Conservation (phyloP, 2,888 invertebrate genomes). For the Xestia xanthographa region DNA sequence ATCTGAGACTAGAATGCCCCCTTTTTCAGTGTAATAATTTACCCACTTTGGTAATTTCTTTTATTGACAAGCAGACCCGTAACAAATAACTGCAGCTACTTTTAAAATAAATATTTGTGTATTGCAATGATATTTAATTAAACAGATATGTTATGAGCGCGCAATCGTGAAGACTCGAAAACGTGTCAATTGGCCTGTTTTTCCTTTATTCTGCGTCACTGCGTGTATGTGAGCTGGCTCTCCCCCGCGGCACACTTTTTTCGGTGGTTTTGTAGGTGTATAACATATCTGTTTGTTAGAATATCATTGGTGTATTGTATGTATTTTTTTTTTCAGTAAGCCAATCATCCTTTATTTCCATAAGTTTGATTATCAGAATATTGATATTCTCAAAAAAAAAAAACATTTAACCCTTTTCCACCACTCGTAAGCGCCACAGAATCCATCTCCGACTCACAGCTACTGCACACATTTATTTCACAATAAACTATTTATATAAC, state of each 20-base stretch:
- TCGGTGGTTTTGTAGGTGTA: no score
- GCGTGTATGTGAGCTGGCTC: no score
- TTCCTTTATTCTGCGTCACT: no score
- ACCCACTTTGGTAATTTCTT: no score
- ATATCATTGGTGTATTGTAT: no score
- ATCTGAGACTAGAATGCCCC: background rate
- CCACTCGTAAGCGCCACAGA: slow-evolving; percentile 16
- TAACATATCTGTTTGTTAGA: no score
- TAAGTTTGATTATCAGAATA: background rate
- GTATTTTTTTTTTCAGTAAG: no score
- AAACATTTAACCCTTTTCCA: background rate
- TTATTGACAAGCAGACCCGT: background rate
- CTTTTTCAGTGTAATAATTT: background rate
- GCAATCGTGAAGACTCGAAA: no score
- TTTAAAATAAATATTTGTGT: background rate
- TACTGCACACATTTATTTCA: slow-evolving; percentile 73
- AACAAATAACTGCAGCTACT: background rate
- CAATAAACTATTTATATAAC: slow-evolving; percentile 88
- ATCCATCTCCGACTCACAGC: slow-evolving; percentile 13
- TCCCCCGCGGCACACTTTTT: no score
- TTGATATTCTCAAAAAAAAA: background rate
- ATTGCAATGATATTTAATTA: no score
- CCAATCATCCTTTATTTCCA: background rate
- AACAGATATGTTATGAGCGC: no score
- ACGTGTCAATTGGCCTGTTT: no score